Evolutionary conservation across 2,888 invertebrate genomes (phyloP), one percentile per base, ranked within the genome.

Genomic region (Smittia aterrima): DNA sequence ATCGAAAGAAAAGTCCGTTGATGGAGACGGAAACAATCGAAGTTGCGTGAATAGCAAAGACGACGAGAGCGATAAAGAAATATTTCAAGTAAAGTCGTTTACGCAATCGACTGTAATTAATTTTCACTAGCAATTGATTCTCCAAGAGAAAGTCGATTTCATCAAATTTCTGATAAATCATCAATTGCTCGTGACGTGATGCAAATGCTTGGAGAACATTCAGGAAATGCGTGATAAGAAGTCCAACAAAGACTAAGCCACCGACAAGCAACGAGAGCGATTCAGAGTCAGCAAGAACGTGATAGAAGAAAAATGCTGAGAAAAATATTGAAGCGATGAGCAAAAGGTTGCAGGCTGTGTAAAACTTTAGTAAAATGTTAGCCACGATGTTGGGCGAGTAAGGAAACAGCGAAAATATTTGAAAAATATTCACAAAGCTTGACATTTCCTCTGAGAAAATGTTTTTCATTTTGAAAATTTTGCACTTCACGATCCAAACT

Each of bases 331-430:
- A 54, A 53, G 66, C 22, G 18, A 66, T 32, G 3, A 74, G 6
- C 13, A 70, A 20, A 85, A 76, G 18, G 22, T 20, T 41, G 25
- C 25, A 1, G 1, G 84, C 84, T 81, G 74, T 41, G 27, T 74
- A 47, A 16, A 74, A 1, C 18, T 66, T 66, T 27, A 74, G 22
- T 0, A 66, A 4, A 11, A 66, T 40, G 24, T 40, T 47, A 7
- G 47, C n/a, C 13, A 67, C 4, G 1, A 32, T 9, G 25, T 41
- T 32, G 2, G 22, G 9, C 1, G 67, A 67, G 18, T 7, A 38
- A 0, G 74, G 74, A 47, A 27, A 74, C 1, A 74, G 47, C 4
- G 27, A 62, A 27, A 74, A 66, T 1, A 64, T 1, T 53, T 74
- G 74, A 32, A 66, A 74, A 25, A 74, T 27, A 27, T 25, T 27